A percentile compares a stretch with the other conserved stretches of the same genome.
phyloP scores from a whole-genome alignment of 2,888 invertebrate species.

The Rhamphomyia laevipes region DNA sequence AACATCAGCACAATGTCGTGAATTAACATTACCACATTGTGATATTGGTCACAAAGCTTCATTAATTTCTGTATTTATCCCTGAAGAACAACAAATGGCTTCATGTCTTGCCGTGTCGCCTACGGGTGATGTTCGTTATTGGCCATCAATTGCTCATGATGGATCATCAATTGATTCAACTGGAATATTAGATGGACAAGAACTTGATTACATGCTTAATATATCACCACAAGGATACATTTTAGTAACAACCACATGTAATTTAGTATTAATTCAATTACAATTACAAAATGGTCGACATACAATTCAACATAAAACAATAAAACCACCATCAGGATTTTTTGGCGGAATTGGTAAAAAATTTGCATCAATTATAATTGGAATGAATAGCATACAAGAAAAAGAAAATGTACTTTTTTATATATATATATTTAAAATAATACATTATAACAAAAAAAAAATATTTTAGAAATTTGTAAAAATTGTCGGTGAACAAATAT shows the following conservation, averaged over 20 bases:
- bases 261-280: conserved; percentile 60
- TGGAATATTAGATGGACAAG: conserved; percentile 78
- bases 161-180: conserved; percentile 72
- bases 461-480: conserved; percentile 48
- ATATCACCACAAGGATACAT: conserved; percentile 64
- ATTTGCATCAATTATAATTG: conserved; percentile 36
- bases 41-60: conserved; percentile 85
- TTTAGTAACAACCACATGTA: conserved; percentile 84
- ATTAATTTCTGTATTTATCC: conserved; percentile 60
- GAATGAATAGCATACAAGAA: conserved; percentile 31
- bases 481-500: conserved; percentile 42
- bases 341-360: conserved; percentile 75
- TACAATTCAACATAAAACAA: conserved; percentile 50
- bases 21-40: conserved; percentile 79
- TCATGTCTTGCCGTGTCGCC: conserved; percentile 88
- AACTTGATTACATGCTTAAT: conserved; percentile 63
- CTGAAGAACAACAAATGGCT: conserved; percentile 51
- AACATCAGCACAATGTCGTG: conserved; percentile 56
- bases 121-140: conserved; percentile 82
- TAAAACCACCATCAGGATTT: conserved; percentile 68
- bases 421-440: conserved; percentile 1
- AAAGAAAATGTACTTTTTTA: conserved; percentile 37
- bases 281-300: conserved; percentile 53
- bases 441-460: neutral
- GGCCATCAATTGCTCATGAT: conserved; percentile 83